Evolutionary conservation across 2,888 invertebrate genomes (phyloP), one percentile per base, ranked within the genome.

Genomic region (Microplitis deprimator): DNA sequence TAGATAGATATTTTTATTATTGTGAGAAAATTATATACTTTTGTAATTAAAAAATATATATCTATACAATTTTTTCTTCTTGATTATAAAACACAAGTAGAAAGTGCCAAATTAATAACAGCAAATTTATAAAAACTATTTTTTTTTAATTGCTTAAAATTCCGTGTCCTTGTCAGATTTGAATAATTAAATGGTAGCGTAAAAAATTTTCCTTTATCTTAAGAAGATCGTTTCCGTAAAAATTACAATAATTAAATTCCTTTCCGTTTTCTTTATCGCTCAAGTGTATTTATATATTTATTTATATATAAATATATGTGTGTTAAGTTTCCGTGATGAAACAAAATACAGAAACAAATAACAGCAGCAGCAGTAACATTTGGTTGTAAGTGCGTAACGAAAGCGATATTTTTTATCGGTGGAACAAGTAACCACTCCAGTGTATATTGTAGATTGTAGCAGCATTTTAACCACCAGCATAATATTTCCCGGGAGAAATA

Each of bases 401-500:
- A 73, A 73, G 67, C 73, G 59, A 67, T 73, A 73, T 72, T 72
- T 62, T 72, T 40, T 41, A 8, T n/a, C n/a, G 3, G 38, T 3
- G 6, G 6, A n/a, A 41, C 6, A 41, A 5, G 6, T 68, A 6
- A 16, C 5, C 40, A 40, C 17, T n/a, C 7, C 16, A 40, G 17
- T 68, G 16, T 40, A 17, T 68, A 17, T 39, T 68, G 40, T 50
- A 50, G 50, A 50, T 50, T 50, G 50, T 50, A 50, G 50, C 50
- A 50, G 50, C 50, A 50, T 13, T 50, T 50, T 16, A 29, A 20
- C 20, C 64, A 72, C 41, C 6, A 41, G 64, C 41, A 67, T 68
- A 73, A 73, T 73, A 59, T 73, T 73, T 73, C 73, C 67, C 38
- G 73, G 59, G 73, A 73, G 67, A 73, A 73, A 73, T 73, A 73